Conservation (phyloP, 37 sponge, comb jelly and placozoan species). For the Halichondria panicea region DNA sequence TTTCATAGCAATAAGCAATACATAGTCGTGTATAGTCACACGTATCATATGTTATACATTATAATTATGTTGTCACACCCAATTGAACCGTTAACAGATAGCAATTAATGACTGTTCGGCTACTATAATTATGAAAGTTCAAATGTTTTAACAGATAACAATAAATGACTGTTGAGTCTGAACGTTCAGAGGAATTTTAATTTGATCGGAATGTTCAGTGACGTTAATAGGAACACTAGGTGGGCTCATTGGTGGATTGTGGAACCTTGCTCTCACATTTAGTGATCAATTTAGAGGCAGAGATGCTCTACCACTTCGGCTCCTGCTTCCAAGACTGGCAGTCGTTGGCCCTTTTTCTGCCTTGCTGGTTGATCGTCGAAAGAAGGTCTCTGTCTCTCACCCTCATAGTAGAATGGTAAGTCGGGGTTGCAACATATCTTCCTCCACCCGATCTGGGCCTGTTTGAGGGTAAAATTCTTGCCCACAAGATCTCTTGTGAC, state of each 20-base stretch:
- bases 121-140: too few species aligned
- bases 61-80: too few species aligned
- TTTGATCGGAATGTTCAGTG: background rate
- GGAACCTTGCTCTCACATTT: background rate
- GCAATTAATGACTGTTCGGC: too few species aligned
- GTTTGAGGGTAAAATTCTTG: slow-evolving; percentile 13
- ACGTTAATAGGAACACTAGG: background rate
- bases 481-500: slow-evolving; percentile 17
- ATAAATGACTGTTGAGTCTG: too few species aligned
- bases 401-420: background rate
- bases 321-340: background rate
- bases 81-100: too few species aligned
- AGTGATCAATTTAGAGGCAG: background rate
- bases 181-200: too few species aligned
- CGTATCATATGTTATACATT: too few species aligned
- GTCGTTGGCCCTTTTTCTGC: background rate
- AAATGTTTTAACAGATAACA: too few species aligned
- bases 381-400: background rate
- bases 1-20: too few species aligned
- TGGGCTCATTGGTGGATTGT: background rate
- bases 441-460: background rate
- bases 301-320: background rate
- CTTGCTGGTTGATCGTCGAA: background rate
- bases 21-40: too few species aligned
- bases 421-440: slow-evolving; percentile 20